phyloP scores from a whole-genome alignment of 35 echinoderm and acorn worm genomes.

The Eucidaris tribuloides region DNA sequence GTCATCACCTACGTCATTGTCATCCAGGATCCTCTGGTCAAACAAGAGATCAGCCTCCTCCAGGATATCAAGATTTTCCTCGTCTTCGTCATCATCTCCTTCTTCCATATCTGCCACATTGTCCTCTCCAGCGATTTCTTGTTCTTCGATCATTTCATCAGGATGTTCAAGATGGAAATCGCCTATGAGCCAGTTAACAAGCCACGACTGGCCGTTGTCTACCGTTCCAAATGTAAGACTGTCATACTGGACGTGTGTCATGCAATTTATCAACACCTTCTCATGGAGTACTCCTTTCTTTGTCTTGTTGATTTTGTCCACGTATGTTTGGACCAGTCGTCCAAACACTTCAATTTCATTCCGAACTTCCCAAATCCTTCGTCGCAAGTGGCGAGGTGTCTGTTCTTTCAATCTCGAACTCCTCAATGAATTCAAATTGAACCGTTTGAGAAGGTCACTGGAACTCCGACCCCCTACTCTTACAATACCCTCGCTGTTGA shows the following conservation, averaged over 20 bases:
- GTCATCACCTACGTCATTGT: conserved; percentile 1
- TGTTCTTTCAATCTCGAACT: conserved; percentile 7
- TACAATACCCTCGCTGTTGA: conserved; percentile 58
- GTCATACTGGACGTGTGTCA: conserved; percentile 22
- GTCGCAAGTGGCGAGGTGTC: conserved; percentile 21
- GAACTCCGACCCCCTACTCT: conserved; percentile 84
- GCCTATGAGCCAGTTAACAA: conserved; percentile 27
- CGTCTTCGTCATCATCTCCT: conserved; percentile 24
- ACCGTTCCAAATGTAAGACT: conserved; percentile 4
- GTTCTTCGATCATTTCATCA: background rate
- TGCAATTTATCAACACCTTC: conserved; percentile 14
- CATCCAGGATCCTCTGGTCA: conserved; percentile 29
- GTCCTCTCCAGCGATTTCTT: background rate
- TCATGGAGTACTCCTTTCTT: conserved; percentile 50
- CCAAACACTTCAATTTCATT: background rate
- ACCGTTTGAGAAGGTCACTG: conserved; percentile 66
- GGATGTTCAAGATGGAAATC: conserved; percentile 4
- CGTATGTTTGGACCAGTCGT: conserved; percentile 11
- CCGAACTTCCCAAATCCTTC: conserved; percentile 21
- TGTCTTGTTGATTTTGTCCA: conserved; percentile 2
- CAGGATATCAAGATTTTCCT: conserved; percentile 34
- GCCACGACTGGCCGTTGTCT: background rate
- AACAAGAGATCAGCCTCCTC: conserved; percentile 53
- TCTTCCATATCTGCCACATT: background rate
- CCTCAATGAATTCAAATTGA: conserved; percentile 62